These are phyloP conservation scores for Drosophila pegasa DNA, from an alignment of 2,888 invertebrate genomes.

Conservation along the genomic window DNA sequence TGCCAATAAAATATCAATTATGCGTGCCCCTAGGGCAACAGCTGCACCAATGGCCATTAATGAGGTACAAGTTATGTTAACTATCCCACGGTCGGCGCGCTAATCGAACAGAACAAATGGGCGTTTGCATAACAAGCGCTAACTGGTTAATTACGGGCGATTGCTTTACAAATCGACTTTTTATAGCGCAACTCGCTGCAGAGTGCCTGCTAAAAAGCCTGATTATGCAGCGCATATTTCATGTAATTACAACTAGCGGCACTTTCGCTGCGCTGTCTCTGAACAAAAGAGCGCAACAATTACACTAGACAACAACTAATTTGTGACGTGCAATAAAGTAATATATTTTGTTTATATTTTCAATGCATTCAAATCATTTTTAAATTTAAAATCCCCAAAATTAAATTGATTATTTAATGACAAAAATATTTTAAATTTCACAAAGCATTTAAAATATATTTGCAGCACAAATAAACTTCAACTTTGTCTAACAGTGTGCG, in stretches of 20 bases:
- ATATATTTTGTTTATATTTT: not conserved
- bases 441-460: not conserved
- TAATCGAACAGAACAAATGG: slow-evolving; percentile 49
- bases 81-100: slow-evolving; percentile 60
- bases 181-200: not conserved
- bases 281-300: slow-evolving; percentile 21
- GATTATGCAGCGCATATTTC: slow-evolving; percentile 64
- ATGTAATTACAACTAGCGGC: slow-evolving; percentile 66
- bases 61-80: slow-evolving; percentile 1
- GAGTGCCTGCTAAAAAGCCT: slow-evolving; percentile 56
- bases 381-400: fast-evolving
- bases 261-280: slow-evolving; percentile 37
- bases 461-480: too few relatives aligned
- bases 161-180: slow-evolving; percentile 58
- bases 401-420: too few relatives aligned
- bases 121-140: slow-evolving; percentile 73
- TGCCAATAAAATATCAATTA: slow-evolving; percentile 74
- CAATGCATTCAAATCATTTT: not conserved
- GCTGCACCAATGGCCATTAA: slow-evolving; percentile 1
- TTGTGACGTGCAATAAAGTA: not conserved
- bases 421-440: not conserved
- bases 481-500: slow-evolving; percentile 5
- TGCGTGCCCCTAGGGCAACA: slow-evolving; percentile 28
- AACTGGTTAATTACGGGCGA: slow-evolving; percentile 75
- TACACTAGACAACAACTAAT: slow-evolving; percentile 9